Conservation (phyloP, 2,113 vertebrate genomes). For the Odocoileus virginianus region DNA sequence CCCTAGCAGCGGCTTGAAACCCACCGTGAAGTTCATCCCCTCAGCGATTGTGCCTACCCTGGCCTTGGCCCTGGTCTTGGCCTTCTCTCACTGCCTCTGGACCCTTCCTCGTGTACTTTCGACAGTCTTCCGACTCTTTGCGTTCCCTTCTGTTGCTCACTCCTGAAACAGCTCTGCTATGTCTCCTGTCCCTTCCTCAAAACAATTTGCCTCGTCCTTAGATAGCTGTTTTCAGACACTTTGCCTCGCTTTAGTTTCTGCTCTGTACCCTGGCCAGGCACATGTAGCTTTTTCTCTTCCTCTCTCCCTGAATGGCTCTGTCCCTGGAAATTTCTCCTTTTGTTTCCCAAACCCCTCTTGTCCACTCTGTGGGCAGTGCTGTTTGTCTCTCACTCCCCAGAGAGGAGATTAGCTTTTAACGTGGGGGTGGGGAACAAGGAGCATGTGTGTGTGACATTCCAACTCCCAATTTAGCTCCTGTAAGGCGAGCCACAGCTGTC, state of each 20-base stretch:
- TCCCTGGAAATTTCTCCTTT: slow-evolving; percentile 19
- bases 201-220: background rate
- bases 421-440: slow-evolving; percentile 59
- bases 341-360: background rate
- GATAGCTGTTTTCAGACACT: background rate
- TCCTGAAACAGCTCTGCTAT: background rate
- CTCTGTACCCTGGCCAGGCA: background rate
- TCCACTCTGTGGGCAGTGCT: background rate
- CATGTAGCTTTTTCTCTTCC: background rate
- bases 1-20: slow-evolving; percentile 85
- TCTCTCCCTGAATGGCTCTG: background rate
- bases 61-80: slow-evolving; percentile 41
- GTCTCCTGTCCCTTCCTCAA: background rate
- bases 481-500: slow-evolving; percentile 82
- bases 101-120: background rate
- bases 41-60: slow-evolving; percentile 14
- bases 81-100: slow-evolving; percentile 14
- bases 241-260: background rate
- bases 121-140: background rate
- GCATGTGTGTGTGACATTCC: slow-evolving; percentile 74
- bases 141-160: background rate
- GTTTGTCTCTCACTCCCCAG: slow-evolving; percentile 26
- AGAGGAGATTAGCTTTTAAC: slow-evolving; percentile 73
- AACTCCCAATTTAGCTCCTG: slow-evolving; percentile 78
- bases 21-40: slow-evolving; percentile 89